A percentile compares a stretch with the other conserved stretches of the same genome.
Conservation (phyloP, 2,113 vertebrate species). For the Callorhinus ursinus region DNA sequence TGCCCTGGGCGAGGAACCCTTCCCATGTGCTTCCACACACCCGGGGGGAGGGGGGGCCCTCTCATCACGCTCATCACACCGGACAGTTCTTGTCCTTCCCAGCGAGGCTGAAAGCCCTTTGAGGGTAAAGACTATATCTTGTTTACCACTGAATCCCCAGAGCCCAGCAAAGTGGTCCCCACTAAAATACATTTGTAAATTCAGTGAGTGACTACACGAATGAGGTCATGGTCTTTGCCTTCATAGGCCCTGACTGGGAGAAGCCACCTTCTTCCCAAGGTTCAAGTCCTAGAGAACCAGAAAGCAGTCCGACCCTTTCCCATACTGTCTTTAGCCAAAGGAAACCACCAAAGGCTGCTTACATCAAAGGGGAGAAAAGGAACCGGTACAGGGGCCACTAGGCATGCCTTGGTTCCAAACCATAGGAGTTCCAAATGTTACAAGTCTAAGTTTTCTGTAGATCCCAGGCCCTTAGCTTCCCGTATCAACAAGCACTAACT, state of each 20-base stretch:
- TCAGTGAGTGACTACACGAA: not conserved
- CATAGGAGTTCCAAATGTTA: not conserved
- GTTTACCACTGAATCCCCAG: not conserved
- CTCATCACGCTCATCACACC: not conserved
- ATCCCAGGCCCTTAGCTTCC: not conserved
- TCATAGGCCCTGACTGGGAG: not conserved
- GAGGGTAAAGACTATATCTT: not conserved
- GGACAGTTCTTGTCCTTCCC: not conserved
- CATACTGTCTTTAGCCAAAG: not conserved
- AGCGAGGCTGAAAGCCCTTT: not conserved
- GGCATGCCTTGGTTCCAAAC: not conserved
- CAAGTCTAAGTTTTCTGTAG: constrained; percentile 1
- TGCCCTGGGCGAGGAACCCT: not conserved
- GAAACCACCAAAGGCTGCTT: not conserved
- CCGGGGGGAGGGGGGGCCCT: not conserved
- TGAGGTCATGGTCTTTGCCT: not conserved
- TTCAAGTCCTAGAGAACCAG: not conserved
- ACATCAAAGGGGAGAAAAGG: not conserved
- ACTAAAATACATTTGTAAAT: not conserved
- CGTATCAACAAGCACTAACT: not conserved
- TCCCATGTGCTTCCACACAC: not conserved
- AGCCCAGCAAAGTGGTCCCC: not conserved
- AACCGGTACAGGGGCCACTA: not conserved
- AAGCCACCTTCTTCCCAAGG: not conserved
- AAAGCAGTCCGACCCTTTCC: not conserved